Evolutionary conservation across 2,797 vertebrate species (phyloP), one percentile per base, ranked within the genome.

Genomic region (Neosilurus hyrtlii): DNA sequence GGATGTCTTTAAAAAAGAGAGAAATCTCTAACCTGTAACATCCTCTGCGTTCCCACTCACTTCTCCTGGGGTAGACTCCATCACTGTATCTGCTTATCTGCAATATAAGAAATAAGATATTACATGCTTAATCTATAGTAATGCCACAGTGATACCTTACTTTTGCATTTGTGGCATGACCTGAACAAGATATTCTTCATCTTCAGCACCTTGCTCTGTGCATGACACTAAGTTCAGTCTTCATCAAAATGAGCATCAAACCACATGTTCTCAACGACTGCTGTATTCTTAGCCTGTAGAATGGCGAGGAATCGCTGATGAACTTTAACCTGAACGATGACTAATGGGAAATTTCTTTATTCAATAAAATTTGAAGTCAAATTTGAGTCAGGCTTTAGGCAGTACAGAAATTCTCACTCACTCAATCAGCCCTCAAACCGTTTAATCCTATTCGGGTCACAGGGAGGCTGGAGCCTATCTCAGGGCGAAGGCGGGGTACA

Each of bases 51-150:
- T 82, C 65, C 71, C 84, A 54, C 86, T 84, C 62, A 81, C 74
- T 57, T 86, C 86, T 63, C 80, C 86, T 57, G 61, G 10, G 18
- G 12, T 76, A 22, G 74, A 73, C 14, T 89, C 89, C 89, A 89
- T 89, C 54, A 43, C 52, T 72, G 20, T 68, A 62, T 77, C 66
- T 61, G 65, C 61, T 71, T 16, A 49, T 14, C 65, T 74, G 67
- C 3, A 79, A 16, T 24, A 20, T 20, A 37, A 54, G 4, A 66
- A 11, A 20, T 26, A 57, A 59, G 1, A 24, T 4, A 80, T 85
- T 71, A 22, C 15, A 65, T 26, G 9, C 16, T 56, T 20, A 57
- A 57, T 56, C 2, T 35, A 35, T 20, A 57, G 1, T 16, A 8
- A 52, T 71, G 9, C 14, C 57, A 15, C 49, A 67, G 63, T 6